Evolutionary conservation across 2,888 invertebrate genomes (phyloP), one percentile per base, ranked within the genome.

Genomic region (Caenorhabditis sp.): DNA sequence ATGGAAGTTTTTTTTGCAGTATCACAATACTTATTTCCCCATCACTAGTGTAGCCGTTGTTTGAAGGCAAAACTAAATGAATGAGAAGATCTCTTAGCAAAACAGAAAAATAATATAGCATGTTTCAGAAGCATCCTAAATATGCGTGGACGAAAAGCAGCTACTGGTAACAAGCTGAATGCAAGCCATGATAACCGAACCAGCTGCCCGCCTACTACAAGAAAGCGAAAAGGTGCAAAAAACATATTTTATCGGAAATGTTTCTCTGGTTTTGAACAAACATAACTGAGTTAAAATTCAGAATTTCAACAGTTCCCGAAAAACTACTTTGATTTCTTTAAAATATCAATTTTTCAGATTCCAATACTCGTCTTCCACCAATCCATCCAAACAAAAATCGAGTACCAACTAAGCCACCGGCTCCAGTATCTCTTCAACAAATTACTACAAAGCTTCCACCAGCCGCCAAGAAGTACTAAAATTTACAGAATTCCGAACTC

Each of bases 321-420:
- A n/a, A n/a, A n/a, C n/a, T n/a, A n/a, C n/a, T n/a, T n/a, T n/a
- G n/a, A n/a, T n/a, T n/a, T n/a, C n/a, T n/a, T n/a, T n/a, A n/a
- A n/a, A n/a, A n/a, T n/a, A n/a, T n/a, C n/a, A 50, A 13, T 47
- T 37, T 60, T 81, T 20, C 74, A 87, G 87, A 87, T 56, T 83
- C 83, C 24, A 82, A 81, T 58, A 58, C 83, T n/a, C 84, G 85
- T 37, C 82, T 87, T 9, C 87, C 87, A 56, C 85, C 84, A 5
- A 85, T 87, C 32, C 53, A 77, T 32, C 80, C 50, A 37, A 47
- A 67, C 35, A 80, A 58, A n/a, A 24, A 15, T 24, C 62, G 55
- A 37, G 47, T 72, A n/a, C 40, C 65, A 35, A 72, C 50, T 24
- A 80, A 47, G 56, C 80, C 60, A 35, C 77, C 62, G 61, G 60